These are phyloP conservation scores for Chlorodrepanis virens DNA, from an alignment of 2,113 vertebrate genomes.

Conservation along the genomic window DNA sequence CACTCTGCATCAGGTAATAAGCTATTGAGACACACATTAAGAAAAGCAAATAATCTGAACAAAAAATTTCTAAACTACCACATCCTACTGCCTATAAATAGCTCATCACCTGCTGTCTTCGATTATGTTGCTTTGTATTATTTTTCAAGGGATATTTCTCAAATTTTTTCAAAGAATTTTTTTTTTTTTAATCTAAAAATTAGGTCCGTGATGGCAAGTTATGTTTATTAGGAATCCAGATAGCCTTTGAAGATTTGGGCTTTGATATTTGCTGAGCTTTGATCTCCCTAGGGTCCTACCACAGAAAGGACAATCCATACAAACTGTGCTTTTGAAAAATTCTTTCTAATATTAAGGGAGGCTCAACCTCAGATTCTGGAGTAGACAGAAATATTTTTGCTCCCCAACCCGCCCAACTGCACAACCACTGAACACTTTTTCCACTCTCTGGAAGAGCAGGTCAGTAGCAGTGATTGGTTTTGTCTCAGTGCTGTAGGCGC, in stretches of 20 bases:
- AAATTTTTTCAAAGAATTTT: neutral
- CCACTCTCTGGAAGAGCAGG: neutral
- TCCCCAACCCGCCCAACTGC: neutral
- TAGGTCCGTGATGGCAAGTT: neutral
- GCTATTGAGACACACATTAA: neutral
- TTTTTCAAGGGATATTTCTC: neutral
- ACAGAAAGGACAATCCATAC: neutral
- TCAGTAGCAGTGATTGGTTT: neutral
- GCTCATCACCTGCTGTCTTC: neutral
- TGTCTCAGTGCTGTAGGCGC: neutral
- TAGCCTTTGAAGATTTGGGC: neutral
- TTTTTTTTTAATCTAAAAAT: neutral
- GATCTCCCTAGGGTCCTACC: neutral
- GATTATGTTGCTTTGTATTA: neutral
- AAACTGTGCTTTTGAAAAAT: neutral
- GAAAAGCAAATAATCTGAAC: neutral
- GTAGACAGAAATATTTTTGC: neutral
- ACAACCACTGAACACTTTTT: neutral
- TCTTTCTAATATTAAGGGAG: neutral
- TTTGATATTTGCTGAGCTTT: neutral
- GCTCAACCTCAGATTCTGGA: neutral
- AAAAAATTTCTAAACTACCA: neutral
- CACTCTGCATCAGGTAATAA: neutral
- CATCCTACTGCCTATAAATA: accelerated
- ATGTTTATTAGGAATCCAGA: neutral